Evolutionary conservation across 2,888 invertebrate genomes (phyloP).

Genomic region (Rotaria magnacalcarata): DNA sequence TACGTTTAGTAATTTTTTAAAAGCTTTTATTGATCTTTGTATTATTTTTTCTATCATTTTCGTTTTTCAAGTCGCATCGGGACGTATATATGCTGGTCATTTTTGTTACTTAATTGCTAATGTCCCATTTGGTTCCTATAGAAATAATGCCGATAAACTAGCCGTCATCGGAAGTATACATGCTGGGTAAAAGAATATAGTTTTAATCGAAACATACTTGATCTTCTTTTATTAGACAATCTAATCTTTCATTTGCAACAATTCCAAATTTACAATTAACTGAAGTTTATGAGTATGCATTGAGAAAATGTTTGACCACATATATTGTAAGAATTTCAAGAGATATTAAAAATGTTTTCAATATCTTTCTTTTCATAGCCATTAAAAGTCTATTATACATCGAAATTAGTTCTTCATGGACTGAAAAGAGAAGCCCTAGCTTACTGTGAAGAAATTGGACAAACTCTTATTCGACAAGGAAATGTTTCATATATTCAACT

Average conservation of each 20-base stretch:
- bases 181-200: slow-evolving; percentile 48
- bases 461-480: slow-evolving; percentile 1
- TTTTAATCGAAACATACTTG: slow-evolving; percentile 47
- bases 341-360: background rate
- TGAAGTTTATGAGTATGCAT: slow-evolving; percentile 87
- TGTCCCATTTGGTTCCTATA: slow-evolving; percentile 64
- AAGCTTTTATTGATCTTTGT: background rate
- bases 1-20: slow-evolving; percentile 58
- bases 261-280: slow-evolving; percentile 85
- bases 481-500: background rate
- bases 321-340: background rate
- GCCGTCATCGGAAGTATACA: slow-evolving; percentile 75
- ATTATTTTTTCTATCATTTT: background rate
- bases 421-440: background rate
- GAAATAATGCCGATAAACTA: slow-evolving; percentile 66
- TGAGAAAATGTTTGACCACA: background rate
- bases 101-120: slow-evolving; percentile 89
- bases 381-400: slow-evolving; percentile 31
- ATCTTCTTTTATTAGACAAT: slow-evolving; percentile 47
- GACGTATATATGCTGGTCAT: slow-evolving; percentile 82
- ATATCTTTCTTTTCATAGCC: background rate
- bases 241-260: slow-evolving; percentile 65
- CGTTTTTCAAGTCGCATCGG: slow-evolving; percentile 63
- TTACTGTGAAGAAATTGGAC: slow-evolving; percentile 37
- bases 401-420: slow-evolving; percentile 23